Base-by-base conservation (phyloP, 2,888 invertebrate genomes). In the Hydraecia micacea region DNA sequence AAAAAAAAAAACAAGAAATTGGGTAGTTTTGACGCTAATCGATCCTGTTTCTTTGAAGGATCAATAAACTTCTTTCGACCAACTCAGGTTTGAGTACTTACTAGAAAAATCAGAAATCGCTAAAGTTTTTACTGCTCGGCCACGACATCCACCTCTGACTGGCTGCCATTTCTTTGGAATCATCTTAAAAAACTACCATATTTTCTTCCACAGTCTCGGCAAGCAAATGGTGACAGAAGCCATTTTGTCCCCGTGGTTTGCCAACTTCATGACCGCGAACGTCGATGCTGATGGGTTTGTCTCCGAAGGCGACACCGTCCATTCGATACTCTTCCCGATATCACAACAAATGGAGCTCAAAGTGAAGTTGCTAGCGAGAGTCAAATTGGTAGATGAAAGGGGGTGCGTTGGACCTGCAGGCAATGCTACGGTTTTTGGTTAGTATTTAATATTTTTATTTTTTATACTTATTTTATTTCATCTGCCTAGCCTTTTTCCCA, bases 201-300 rank as follows among this genome's bases (percentile, higher is more conserved):
- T 70, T 65, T 46, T 83, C 65, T 55, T 88, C 69, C 71, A 86
- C 94, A 97, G 96, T 83, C 91, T 97, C 36, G 94, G 94, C 25
- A 95, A 95, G 80, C 96, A 96, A 88, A 95, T 96, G 94, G 95
- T 96, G 3, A 92, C 95, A 0, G 93, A 95, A 80, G 94, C 93
- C 0, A 94, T 95, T 73, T 95, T 94, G 15, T 82, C 94, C 0
- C 95, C 96, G 0, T 96, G 96, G 96, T 96, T 92, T 81, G 92
- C 94, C 0, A 93, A 94, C 88, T 93, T 92, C 1, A 83, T 94
- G 39, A 89, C 92, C 3, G 91, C 93, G 0, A 87, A 87, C 55
- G 91, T 95, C 0, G 89, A 93, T 25, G 90, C 94, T 0, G 88
- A 89, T 4, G 95, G 96, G 0, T 88, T 88, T 0, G 93, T 96